Evolutionary conservation across 2,888 invertebrate species (phyloP).

Genomic region (Lagria hirta): DNA sequence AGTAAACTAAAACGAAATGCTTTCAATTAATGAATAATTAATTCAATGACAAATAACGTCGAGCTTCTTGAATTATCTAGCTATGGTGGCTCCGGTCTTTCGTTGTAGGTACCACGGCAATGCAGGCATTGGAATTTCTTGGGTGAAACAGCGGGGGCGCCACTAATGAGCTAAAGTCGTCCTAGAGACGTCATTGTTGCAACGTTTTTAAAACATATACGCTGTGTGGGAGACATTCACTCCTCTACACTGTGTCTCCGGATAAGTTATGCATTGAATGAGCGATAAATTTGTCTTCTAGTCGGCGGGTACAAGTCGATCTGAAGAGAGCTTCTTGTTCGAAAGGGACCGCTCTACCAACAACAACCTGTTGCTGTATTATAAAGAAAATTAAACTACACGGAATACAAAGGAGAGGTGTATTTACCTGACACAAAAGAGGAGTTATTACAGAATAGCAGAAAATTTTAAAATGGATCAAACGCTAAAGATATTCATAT

Average conservation of each 20-base stretch:
- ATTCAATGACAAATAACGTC: conserved; percentile 19
- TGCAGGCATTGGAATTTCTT: conserved; percentile 18
- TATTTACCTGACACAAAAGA: too few species aligned
- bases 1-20: conserved; percentile 7
- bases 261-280: conserved; percentile 47
- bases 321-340: conserved; percentile 41
- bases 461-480: too few species aligned
- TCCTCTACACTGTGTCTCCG: conserved; percentile 39
- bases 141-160: conserved; percentile 24
- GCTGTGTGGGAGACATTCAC: conserved; percentile 44
- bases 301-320: conserved; percentile 43
- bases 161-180: conserved; percentile 23
- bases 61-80: conserved; percentile 26
- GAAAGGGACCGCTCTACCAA: conserved; percentile 39
- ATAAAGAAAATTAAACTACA: conserved; percentile 13
- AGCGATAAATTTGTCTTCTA: conserved; percentile 49
- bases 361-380: conserved; percentile 23
- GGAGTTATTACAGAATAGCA: background rate
- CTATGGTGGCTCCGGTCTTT: too few species aligned
- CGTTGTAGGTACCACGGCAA: too few species aligned
- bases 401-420: background rate
- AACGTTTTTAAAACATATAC: conserved; percentile 26
- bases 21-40: conserved; percentile 20
- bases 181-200: conserved; percentile 26
- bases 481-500: too few species aligned